phyloP scores from a whole-genome alignment of 2,888 invertebrate genomes.

The Cantharis lateralis region DNA sequence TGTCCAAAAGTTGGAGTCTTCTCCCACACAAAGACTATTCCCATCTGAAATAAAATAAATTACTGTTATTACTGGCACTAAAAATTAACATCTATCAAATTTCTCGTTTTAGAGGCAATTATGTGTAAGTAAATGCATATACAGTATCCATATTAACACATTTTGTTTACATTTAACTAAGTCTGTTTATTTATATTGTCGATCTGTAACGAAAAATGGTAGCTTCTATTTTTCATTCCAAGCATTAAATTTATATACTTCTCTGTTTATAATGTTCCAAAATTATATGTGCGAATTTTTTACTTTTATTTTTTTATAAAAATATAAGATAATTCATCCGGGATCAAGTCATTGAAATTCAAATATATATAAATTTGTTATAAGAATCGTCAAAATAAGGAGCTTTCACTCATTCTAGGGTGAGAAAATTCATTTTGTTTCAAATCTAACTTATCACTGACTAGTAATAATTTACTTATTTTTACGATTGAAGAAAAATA shows the following conservation, averaged over 20 bases:
- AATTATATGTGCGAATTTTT: neutral
- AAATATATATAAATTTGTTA: too few relatives aligned
- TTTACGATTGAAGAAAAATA: too few relatives aligned
- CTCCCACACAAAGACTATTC: slow-evolving; percentile 32
- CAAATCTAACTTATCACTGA: too few relatives aligned
- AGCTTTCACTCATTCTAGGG: too few relatives aligned
- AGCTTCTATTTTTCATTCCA: slow-evolving; percentile 15
- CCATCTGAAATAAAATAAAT: slow-evolving; percentile 25
- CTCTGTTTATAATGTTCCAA: neutral
- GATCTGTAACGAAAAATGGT: slow-evolving; percentile 28
- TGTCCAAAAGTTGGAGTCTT: slow-evolving; percentile 53
- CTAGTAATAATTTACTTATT: too few relatives aligned
- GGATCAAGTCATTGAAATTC: too few relatives aligned
- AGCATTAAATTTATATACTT: slow-evolving; percentile 8
- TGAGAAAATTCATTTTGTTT: too few relatives aligned
- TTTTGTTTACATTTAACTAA: slow-evolving; percentile 30
- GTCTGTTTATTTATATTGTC: slow-evolving; percentile 37
- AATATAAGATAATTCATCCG: too few relatives aligned
- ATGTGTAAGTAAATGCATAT: slow-evolving; percentile 5
- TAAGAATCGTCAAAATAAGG: too few relatives aligned
- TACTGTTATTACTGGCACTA: slow-evolving; percentile 1
- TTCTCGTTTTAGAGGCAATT: slow-evolving; percentile 5
- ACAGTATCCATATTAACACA: slow-evolving; percentile 17
- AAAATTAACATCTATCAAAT: neutral
- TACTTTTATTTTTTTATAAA: neutral